Percentiles rank a stretch among this genome's conserved stretches.
phyloP scores from a whole-genome alignment of 1,140 invertebrate genomes.

The Elysia chlorotica region DNA sequence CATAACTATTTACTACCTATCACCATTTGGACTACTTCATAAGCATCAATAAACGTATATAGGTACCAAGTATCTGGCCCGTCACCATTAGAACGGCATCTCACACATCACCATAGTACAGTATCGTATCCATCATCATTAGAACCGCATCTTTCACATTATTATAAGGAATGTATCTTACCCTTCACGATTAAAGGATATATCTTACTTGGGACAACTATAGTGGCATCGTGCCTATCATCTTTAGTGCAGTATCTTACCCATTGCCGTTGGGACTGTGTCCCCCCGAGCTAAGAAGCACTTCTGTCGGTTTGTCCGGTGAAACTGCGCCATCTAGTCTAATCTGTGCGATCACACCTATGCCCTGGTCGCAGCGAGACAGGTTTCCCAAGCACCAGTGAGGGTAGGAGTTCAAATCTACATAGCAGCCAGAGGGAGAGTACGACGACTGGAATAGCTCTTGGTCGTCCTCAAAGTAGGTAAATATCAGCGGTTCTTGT shows the following conservation, averaged over 20 bases:
- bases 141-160: too few relatives aligned
- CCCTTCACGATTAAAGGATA: too few relatives aligned
- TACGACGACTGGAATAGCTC: conserved; percentile 18
- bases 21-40: too few relatives aligned
- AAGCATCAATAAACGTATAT: too few relatives aligned
- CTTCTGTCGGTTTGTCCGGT: conserved; percentile 2
- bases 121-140: too few relatives aligned
- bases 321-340: conserved; percentile 22
- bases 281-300: conserved; percentile 46
- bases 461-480: conserved; percentile 25
- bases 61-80: too few relatives aligned
- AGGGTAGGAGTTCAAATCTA: conserved; percentile 31
- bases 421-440: conserved; percentile 28
- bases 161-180: too few relatives aligned
- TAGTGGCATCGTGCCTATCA: too few relatives aligned
- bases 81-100: too few relatives aligned
- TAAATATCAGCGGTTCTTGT: not conserved
- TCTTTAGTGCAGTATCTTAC: not conserved
- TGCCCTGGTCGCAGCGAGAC: conserved; percentile 36
- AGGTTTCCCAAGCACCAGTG: conserved; percentile 50
- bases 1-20: too few relatives aligned
- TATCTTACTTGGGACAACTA: too few relatives aligned
- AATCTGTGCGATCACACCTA: conserved; percentile 41
- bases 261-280: conserved; percentile 39
- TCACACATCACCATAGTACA: too few relatives aligned